phyloP scores from a whole-genome alignment of 2,113 vertebrate species.

The Eleginops maclovinus region DNA sequence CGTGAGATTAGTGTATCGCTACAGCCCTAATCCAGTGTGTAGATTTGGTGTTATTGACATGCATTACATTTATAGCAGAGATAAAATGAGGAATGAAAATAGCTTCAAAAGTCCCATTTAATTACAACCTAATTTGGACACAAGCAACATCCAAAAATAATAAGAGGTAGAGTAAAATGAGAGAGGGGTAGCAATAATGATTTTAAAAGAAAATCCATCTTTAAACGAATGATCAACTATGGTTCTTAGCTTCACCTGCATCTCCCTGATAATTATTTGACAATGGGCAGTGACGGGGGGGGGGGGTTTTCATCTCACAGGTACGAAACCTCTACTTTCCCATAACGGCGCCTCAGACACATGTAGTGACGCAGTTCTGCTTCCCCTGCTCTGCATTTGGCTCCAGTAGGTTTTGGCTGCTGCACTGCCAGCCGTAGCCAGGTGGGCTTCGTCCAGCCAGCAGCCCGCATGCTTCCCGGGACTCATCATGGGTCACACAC shows the following conservation, averaged over 20 bases:
- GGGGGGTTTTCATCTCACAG: not conserved
- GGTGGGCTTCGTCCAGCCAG: constrained; percentile 72
- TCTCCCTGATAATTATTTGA: too few species aligned
- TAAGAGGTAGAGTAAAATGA: too few species aligned
- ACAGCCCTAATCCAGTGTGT: not conserved
- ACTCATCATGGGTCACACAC: constrained; percentile 45
- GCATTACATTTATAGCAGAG: too few species aligned
- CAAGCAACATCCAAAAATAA: not conserved
- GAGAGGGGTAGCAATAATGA: not conserved
- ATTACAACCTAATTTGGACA: not conserved
- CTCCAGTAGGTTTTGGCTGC: constrained; percentile 59
- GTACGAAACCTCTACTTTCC: not conserved
- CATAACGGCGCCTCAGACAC: not conserved
- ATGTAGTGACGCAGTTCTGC: constrained; percentile 55
- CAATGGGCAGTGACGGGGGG: not conserved
- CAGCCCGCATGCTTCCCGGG: constrained; percentile 52
- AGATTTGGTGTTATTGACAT: too few species aligned
- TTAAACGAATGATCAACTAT: too few species aligned
- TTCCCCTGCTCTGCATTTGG: constrained; percentile 57
- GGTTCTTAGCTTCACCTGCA: too few species aligned
- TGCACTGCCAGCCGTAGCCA: constrained; percentile 49
- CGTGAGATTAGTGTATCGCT: too few species aligned
- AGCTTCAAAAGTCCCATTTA: not conserved
- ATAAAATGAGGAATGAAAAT: not conserved
- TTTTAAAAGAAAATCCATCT: not conserved